Percentiles rank a stretch among this genome's conserved stretches.
Conservation (phyloP, 2,113 vertebrate species). For the Pedetes capensis region DNA sequence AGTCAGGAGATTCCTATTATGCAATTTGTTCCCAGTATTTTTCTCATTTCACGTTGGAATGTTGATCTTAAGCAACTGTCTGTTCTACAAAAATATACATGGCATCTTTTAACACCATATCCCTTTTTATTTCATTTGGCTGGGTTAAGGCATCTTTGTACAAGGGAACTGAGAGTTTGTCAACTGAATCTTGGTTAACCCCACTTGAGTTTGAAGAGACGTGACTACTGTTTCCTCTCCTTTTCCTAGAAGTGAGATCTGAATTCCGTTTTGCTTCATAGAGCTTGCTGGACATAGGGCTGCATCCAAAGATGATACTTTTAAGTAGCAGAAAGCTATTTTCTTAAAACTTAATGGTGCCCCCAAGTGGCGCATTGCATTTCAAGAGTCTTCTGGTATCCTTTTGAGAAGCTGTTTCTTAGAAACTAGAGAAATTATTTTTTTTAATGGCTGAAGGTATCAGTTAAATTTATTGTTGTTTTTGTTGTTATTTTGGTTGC, state of each 20-base stretch:
- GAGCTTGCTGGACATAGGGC: background rate
- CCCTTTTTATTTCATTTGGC: conserved; percentile 35
- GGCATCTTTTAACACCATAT: conserved; percentile 33
- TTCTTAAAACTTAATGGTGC: conserved; percentile 76
- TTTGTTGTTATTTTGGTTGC: background rate
- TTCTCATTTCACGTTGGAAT: conserved; percentile 65
- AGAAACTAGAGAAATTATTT: background rate
- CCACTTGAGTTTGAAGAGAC: conserved; percentile 29
- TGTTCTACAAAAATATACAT: conserved; percentile 57
- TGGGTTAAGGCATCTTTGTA: background rate
- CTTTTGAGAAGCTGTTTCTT: background rate
- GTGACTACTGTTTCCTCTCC: background rate
- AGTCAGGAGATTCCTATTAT: conserved; percentile 8
- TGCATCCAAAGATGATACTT: background rate
- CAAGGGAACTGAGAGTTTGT: conserved; percentile 58
- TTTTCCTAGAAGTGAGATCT: conserved; percentile 33
- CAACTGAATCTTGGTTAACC: conserved; percentile 30
- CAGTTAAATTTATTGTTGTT: background rate
- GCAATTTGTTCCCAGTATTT: conserved; percentile 46
- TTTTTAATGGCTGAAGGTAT: background rate
- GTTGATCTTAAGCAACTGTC: conserved; percentile 58
- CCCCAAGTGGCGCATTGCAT: conserved; percentile 77
- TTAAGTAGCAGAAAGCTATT: background rate
- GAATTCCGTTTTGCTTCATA: background rate
- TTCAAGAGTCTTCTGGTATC: background rate